Conservation (phyloP, 2,888 invertebrate genomes). For the Drosophila histrio region DNA sequence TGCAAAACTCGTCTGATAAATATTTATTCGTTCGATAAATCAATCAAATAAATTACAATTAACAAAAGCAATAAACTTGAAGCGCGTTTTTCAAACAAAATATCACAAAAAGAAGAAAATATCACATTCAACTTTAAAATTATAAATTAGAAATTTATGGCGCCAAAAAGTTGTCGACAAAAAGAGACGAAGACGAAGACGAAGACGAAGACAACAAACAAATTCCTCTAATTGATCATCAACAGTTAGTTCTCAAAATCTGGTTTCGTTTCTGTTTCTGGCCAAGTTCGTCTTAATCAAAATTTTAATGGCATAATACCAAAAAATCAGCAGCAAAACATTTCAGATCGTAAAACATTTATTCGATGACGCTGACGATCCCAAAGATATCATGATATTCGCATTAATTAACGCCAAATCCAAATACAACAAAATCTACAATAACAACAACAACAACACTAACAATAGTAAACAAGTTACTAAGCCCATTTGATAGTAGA, state of each 20-base stretch:
- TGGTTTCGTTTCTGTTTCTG: conserved; percentile 58
- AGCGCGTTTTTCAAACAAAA: conserved; percentile 46
- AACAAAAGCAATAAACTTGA: conserved; percentile 75
- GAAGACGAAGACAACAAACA: conserved; percentile 28
- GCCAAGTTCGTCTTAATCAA: conserved; percentile 68
- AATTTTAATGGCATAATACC: conserved; percentile 33
- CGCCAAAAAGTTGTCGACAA: conserved; percentile 42
- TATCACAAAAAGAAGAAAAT: conserved; percentile 24
- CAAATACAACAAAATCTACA: conserved; percentile 16
- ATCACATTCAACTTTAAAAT: conserved; percentile 57
- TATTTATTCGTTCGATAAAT: conserved; percentile 76
- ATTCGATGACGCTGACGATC: conserved; percentile 44
- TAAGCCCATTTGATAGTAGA: conserved; percentile 34
- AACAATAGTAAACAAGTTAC: conserved; percentile 29
- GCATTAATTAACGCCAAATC: conserved; percentile 59
- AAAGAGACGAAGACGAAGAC: conserved; percentile 13
- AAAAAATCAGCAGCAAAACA: conserved; percentile 51
- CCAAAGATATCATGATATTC: conserved; percentile 51
- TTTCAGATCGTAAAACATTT: conserved; percentile 69
- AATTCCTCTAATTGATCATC: conserved; percentile 73
- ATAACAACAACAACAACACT: not conserved
- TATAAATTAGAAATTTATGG: conserved; percentile 74
- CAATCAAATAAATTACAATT: conserved; percentile 80
- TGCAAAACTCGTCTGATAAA: conserved; percentile 75
- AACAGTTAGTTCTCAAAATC: conserved; percentile 51